Evolutionary conservation across 2,888 invertebrate species (phyloP), one percentile per base, ranked within the genome.

Genomic region (Chloroclysta siterata): DNA sequence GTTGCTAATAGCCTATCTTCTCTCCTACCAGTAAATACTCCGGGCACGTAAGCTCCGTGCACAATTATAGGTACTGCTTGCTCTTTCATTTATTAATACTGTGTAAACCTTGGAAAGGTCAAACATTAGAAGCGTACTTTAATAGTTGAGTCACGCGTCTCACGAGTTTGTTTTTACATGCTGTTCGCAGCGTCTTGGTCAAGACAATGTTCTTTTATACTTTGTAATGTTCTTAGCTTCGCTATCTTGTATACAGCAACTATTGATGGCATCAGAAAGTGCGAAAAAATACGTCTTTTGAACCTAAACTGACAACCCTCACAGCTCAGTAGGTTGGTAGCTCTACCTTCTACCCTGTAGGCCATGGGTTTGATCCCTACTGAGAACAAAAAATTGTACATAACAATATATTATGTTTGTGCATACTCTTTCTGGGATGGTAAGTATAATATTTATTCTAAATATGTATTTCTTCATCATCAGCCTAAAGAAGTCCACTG

Each of bases 131-230:
- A 72, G 71, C 61, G 57, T 58, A 67, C 71, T 79, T 89, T 86
- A 84, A 87, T 79, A 89, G 81, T 79, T 61, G 70, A 81, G 85
- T 89, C 89, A 89, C 90, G 89, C 79, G 72, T 65, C 82, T 78
- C 87, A 83, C 86, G 82, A 80, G 80, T 81, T 79, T 80, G 81
- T 82, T 85, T 83, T 81, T 82, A 84, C 80, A 87, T 85, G 84
- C 83, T 82, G 82, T 84, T 83, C 84, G 84, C 84, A 84, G 80
- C 82, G 50, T 51, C 51, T 11, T 22, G 22, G 74, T 79, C 80
- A 78, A 80, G 83, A 78, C 81, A 77, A 78, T 80, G 76, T 77
- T 78, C 71, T 68, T 79, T 84, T 86, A 87, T 85, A 57, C 63
- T 64, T 54, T 63, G 62, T 65, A 58, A 63, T 70, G 63, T 54